phyloP scores from a whole-genome alignment of 2,113 vertebrate genomes.

The Tyto alba region DNA sequence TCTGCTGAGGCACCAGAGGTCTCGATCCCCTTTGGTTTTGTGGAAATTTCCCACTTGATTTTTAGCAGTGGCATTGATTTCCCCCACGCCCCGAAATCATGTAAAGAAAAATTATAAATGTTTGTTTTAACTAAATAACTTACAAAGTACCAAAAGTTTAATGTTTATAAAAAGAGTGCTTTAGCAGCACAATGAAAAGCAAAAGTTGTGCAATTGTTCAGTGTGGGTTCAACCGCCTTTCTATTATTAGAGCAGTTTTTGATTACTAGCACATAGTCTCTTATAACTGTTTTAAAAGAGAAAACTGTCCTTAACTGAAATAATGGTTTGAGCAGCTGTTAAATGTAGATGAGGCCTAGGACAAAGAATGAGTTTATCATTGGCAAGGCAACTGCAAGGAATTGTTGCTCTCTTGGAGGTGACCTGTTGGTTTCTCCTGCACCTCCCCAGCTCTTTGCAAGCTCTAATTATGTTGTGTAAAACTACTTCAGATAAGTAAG shows the following conservation, averaged over 20 bases:
- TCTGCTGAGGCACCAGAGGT: not conserved
- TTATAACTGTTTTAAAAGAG: not conserved
- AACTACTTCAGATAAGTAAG: not conserved
- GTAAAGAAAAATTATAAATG: not conserved
- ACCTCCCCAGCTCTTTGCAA: not conserved
- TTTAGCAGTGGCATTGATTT: not conserved
- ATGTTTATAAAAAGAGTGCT: not conserved
- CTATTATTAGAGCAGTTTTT: not conserved
- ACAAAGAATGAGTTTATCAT: not conserved
- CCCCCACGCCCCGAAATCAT: not conserved
- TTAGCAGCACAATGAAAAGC: not conserved
- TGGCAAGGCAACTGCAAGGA: not conserved
- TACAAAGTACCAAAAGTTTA: not conserved
- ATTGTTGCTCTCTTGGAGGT: not conserved
- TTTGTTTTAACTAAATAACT: not conserved
- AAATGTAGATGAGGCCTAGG: not conserved
- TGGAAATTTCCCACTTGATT: not conserved
- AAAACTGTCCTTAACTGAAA: not conserved
- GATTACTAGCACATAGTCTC: not conserved
- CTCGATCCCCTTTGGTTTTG: rapidly evolving
- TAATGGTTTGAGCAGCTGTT: not conserved
- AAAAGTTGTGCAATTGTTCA: not conserved
- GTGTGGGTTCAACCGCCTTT: not conserved
- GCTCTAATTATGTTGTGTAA: not conserved
- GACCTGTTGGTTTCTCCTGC: not conserved